Base-by-base conservation (phyloP, 2,888 invertebrate species). In the Cheilosia impressa region DNA sequence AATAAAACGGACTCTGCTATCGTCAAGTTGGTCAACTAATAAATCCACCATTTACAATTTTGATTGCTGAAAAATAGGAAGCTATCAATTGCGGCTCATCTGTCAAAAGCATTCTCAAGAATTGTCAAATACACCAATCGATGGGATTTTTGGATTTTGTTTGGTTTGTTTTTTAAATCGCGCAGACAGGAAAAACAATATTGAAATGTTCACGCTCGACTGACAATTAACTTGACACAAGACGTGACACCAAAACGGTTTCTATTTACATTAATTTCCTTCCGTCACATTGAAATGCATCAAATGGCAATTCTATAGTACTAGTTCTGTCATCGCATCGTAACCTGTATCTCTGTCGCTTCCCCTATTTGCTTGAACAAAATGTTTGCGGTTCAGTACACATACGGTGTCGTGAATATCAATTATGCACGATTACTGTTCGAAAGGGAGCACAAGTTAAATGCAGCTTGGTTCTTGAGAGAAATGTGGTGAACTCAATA, bases 311-410 rank as follows among this genome's bases (percentile, higher is more conserved):
- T 58, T 72, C 68, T 60, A 38, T 19, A 5, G 52, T 58, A 19
- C 58, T 66, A 57, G 50, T 69, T 69, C 73, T 79, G 69, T 75
- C 79, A 84, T 79, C 63, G 57, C 27, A 24, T 27, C 50, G 50
- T 52, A 81, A 76, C 69, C 69, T 57, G 73, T 69, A 53, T 63
- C 63, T 75, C 55, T 41, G 60, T 66, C 24, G 53, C 22, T 60
- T 69, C 76, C 63, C 52, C 57, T 68, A 58, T 77, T 76, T 81
- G 76, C 72, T 68, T 57, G 52, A 34, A 41, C 45, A 81, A 72
- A 85, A 81, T 85, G 81, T 85, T 77, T 81, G 85, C 81, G 81
- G 63, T 81, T 85, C 76, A 81, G 81, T 81, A 72, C 72, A 66
- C 72, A 66, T 77, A 81, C 76, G 72, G 80, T 77, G 71, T 72